Evolutionary conservation across 2,888 invertebrate species (phyloP).

Genomic region (Amblyjoppa proteus): DNA sequence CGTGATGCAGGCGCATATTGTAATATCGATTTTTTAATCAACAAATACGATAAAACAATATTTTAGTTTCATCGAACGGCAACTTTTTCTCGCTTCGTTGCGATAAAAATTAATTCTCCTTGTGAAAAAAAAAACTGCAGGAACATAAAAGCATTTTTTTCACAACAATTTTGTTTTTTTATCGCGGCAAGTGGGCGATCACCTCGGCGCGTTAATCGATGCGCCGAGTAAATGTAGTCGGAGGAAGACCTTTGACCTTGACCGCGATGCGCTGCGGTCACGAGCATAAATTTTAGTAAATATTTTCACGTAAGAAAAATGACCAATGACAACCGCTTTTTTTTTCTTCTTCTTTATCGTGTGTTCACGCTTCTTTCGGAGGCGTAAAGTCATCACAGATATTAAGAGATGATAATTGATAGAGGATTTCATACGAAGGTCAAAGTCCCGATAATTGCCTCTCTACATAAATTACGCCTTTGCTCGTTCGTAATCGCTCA

Average conservation of each 20-base stretch:
- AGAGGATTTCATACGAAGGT: not conserved
- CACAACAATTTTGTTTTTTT: not conserved
- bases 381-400: constrained; percentile 12
- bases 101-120: not conserved
- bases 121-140: not conserved
- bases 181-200: not conserved
- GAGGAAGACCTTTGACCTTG: constrained; percentile 44
- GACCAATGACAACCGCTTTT: constrained; percentile 47
- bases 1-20: not conserved
- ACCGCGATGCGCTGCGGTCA: not conserved
- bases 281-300: constrained; percentile 45
- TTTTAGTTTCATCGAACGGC: not conserved
- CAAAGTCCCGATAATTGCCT: not conserved
- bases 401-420: not conserved
- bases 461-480: not conserved
- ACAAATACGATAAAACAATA: not conserved
- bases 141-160: not conserved
- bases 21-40: not conserved
- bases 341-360: constrained; percentile 33
- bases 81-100: not conserved
- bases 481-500: not conserved
- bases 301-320: constrained; percentile 11
- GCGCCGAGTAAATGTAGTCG: constrained; percentile 27
- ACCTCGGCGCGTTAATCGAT: constrained; percentile 17
- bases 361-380: not conserved